Evolutionary conservation across 2,797 vertebrate species (phyloP).

Genomic region (Champsocephalus esox): DNA sequence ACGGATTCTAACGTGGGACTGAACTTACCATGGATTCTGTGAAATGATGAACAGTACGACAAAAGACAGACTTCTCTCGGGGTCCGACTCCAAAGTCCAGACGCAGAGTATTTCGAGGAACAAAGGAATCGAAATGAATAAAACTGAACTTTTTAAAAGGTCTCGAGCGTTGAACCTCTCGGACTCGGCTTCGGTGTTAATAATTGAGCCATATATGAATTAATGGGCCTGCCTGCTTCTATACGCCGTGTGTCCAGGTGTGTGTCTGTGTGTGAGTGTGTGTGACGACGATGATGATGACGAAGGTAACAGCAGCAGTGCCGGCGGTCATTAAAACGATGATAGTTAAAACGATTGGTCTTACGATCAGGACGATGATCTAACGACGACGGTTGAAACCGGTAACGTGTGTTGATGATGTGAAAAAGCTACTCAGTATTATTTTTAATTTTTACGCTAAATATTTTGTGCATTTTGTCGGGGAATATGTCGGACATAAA

Average conservation of each 20-base stretch:
- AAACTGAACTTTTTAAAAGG: conserved; percentile 11
- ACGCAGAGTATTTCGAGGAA: conserved; percentile 8
- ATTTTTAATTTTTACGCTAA: conserved; percentile 50
- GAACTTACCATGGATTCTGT: neutral
- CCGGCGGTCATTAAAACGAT: conserved; percentile 25
- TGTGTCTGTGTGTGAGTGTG: conserved; percentile 27
- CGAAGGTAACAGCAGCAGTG: conserved; percentile 23
- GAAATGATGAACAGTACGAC: neutral
- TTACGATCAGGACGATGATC: conserved; percentile 30
- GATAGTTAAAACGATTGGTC: conserved; percentile 44
- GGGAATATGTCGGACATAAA: conserved; percentile 46
- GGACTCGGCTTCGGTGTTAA: conserved; percentile 67
- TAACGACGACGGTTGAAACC: conserved; percentile 15
- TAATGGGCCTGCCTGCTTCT: conserved; percentile 75
- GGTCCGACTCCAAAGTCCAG: neutral
- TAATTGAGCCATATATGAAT: conserved; percentile 78
- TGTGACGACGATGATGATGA: conserved; percentile 13
- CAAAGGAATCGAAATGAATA: conserved; percentile 16
- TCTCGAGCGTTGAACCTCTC: conserved; percentile 36
- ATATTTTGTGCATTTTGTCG: conserved; percentile 49
- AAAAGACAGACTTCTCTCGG: too few species aligned
- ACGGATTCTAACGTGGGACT: neutral
- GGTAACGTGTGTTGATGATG: conserved; percentile 49
- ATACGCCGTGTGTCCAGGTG: conserved; percentile 67
- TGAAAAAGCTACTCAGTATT: conserved; percentile 63